phyloP scores from a whole-genome alignment of 2,888 invertebrate species.

The Limnephilus rhombicus region DNA sequence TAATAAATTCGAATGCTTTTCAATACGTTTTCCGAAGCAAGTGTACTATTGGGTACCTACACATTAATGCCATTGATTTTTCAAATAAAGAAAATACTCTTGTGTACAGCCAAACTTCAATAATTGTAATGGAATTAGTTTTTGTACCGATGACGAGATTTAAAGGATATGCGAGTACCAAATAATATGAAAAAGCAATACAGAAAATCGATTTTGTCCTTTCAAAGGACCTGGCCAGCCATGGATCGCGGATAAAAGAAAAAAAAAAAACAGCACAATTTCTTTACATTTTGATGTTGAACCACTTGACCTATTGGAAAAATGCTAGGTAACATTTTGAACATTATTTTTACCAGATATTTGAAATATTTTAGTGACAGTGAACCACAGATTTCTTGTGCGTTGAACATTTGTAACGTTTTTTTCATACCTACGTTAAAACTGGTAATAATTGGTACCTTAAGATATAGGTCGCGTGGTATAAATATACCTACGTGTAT shows the following conservation, averaged over 20 bases:
- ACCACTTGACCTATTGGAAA: neutral
- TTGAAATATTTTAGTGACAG: neutral
- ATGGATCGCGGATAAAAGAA: neutral
- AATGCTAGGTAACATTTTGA: neutral
- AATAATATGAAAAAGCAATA: neutral
- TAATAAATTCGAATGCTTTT: neutral
- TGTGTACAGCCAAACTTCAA: neutral
- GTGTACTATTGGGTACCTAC: neutral
- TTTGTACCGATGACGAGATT: neutral
- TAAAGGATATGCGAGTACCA: neutral
- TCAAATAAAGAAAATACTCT: neutral
- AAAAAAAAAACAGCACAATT: neutral
- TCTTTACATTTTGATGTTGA: neutral
- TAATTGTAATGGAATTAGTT: neutral
- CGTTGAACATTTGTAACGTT: too few relatives aligned
- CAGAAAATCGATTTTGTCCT: neutral
- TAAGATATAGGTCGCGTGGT: too few relatives aligned
- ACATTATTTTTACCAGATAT: neutral
- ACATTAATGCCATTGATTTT: neutral
- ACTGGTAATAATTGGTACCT: too few relatives aligned
- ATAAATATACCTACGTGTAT: too few relatives aligned
- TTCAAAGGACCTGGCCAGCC: constrained; percentile 3
- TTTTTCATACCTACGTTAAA: too few relatives aligned
- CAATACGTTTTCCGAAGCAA: neutral
- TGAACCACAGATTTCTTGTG: neutral